Evolutionary conservation across 2,888 invertebrate species (phyloP), one percentile per base, ranked within the genome.

Genomic region (Ypsolopha scabrella): DNA sequence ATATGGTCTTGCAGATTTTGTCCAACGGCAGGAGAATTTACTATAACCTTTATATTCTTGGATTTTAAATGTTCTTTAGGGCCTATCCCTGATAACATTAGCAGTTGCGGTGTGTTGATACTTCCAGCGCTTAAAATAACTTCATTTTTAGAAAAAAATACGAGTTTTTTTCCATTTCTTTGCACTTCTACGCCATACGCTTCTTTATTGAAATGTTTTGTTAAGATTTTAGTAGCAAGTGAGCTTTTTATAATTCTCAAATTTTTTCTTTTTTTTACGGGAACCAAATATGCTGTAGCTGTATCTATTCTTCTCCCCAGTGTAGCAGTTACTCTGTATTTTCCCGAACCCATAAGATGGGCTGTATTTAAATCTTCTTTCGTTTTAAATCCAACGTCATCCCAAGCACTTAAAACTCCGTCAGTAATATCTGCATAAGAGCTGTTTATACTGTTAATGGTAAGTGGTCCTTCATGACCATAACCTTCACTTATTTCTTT

Each of bases 1-100:
- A 73, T 61, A 60, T 89, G 89, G 56, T 89, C 89, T 59, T 88
- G 87, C n/a, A 89, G 70, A 63, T 88, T 87, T 54, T 75, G 60
- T 0, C 89, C 89, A 0, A 89, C 89, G 1, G 72, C 80, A 0
- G 76, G 72, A 4, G 72, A 74, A 57, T 88, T 67, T 11, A 75
- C 63, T 44, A 78, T 56, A 1, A 78, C 68, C 0, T 59, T 8
- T 45, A 87, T 82, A 8, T 75, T 71, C 7, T 76, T 69, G 1
- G 71, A 46, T 9, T 55, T 41, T 0, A 88, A 61, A 46, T 87
- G 72, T 1, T 70, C 53, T 54, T 62, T 67, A 0, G 85, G 80
- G 0, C 89, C 89, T 2, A 89, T 64, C 14, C 89, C 88, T 2
- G 88, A 88, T 0, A 88, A 58, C 75, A 87, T 77, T 2, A 88